Base-by-base conservation (phyloP, 2,113 vertebrate species). In the Pseudolaguvia tuberculata region DNA sequence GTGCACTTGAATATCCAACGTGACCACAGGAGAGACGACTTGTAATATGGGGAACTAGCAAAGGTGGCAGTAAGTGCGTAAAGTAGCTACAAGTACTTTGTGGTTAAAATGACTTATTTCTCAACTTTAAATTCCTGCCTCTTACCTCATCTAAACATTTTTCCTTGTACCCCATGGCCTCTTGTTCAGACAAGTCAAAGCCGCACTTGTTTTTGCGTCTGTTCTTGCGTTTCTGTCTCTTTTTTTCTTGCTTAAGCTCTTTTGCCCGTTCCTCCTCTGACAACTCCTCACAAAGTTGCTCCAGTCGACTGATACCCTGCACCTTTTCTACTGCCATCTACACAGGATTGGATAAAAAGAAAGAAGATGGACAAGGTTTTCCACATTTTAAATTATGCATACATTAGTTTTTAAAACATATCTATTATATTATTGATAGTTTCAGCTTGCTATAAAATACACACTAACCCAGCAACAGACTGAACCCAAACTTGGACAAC, bases 311-410 rank as follows among this genome's bases (percentile, higher is more conserved):
- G 83, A 98, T 94, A 42, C 97, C 96, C 86, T 97, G 95, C 84
- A 98, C 95, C 86, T 95, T 95, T 87, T 99, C 97, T 83, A 98
- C 95, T 13, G 95, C 94, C 94, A 96, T 95, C 97, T 99, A 4
- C 15, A 15, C 6, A 73, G 0, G 39, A 42, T 42, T 6, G 9
- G 39, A 42, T 42, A 9, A 42, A 42, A 42, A 8, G 8, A 29
- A 29, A 50, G 48, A 15, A 12, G 10, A 20, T 2, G 5, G 14
- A 47, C 5, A 2, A 17, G 12, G 45, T 67, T 25, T 20, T 29
- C 25, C 27, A 45, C 63, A 29, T 50, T 13, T 42, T 8, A 14
- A 2, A 14, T 14, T 21, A 5, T 11, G 31, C 6, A 6, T 35
- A 35, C 6, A 35, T 42, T 42, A 1, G 1, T 42, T 42, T 23